phyloP scores from a whole-genome alignment of 2,113 vertebrate species.

The Spheniscus mendiculus region DNA sequence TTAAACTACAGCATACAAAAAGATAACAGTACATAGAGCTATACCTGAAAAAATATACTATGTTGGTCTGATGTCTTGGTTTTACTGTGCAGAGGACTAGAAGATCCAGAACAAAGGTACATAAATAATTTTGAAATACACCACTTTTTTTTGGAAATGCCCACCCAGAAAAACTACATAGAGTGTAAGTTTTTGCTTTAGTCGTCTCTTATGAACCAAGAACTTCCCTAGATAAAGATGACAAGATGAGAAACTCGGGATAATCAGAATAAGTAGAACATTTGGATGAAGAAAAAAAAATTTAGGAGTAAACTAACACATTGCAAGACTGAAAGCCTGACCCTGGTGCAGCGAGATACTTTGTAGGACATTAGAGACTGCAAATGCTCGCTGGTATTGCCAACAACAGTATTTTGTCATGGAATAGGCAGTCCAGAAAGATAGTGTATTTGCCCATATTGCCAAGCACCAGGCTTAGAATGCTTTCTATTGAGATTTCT shows the following conservation, averaged over 20 bases:
- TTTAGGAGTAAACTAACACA: not conserved
- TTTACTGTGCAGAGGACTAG: not conserved
- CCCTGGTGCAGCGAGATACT: not conserved
- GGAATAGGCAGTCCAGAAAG: not conserved
- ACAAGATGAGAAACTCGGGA: not conserved
- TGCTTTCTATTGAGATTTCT: not conserved
- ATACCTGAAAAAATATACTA: not conserved
- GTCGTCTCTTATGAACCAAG: not conserved
- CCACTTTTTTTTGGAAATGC: not conserved
- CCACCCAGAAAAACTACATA: not conserved
- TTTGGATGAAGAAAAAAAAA: not conserved
- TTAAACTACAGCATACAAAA: not conserved
- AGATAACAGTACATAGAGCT: not conserved
- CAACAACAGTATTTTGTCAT: not conserved
- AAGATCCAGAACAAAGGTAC: not conserved
- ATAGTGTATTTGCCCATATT: not conserved
- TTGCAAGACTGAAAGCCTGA: not conserved
- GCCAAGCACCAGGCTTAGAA: not conserved
- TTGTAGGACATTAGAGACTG: not conserved
- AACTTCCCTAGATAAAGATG: not conserved
- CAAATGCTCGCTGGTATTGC: not conserved
- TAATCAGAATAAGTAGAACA: not conserved
- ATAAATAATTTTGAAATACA: not conserved
- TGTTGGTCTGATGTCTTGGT: accelerated
- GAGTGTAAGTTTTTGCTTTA: not conserved